Evolutionary conservation across 2,888 invertebrate species (phyloP), one percentile per base, ranked within the genome.

Genomic region (Drosophila barbarae): DNA sequence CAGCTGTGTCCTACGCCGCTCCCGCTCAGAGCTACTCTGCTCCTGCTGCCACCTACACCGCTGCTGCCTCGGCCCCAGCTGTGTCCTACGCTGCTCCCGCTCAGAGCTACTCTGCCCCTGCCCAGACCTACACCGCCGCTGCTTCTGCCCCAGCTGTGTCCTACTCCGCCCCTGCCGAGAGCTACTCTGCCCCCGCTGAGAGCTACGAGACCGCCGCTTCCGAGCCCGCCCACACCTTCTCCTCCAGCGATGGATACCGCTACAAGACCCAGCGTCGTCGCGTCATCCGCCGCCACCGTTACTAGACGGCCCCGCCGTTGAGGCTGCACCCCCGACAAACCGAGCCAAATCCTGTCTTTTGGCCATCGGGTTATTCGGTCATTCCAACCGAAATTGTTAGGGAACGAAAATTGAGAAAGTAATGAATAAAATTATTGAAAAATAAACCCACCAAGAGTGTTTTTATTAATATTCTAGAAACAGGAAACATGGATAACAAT

Each of bases 181-280:
- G 46, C 54, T 68, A 59, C 69, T 41, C 72, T 5, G 50, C 76
- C 23, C 73, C 73, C 47, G 73, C 71, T 63, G 52, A 50, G 49
- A 61, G 30, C 39, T 69, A 69, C 21, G 35, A 60, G 26, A 72
- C 72, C 6, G 73, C 76, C 1, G 63, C 63, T 12, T 75, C 83
- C 51, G 32, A 28, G 21, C 55, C 58, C 66, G 86, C 87, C 36
- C 88, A 87, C 72, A 78, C 72, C 67, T 87, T 69, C 76, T 87
- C 88, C 6, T 65, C 86, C 56, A 66, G 47, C 54, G 89, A 88
- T 64, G 88, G 88, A 35, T 89, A 89, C 78, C 86, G 84, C 51
- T 89, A 89, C 79, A 89, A 79, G 77, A 88, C 87, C 71, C 76
- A 83, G 9, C 84, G 75, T 67, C 86, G 84, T 49, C 85, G 85